Evolutionary conservation across 2,797 vertebrate species (phyloP), one percentile per base, ranked within the genome.

Genomic region (Trichosurus vulpecula): DNA sequence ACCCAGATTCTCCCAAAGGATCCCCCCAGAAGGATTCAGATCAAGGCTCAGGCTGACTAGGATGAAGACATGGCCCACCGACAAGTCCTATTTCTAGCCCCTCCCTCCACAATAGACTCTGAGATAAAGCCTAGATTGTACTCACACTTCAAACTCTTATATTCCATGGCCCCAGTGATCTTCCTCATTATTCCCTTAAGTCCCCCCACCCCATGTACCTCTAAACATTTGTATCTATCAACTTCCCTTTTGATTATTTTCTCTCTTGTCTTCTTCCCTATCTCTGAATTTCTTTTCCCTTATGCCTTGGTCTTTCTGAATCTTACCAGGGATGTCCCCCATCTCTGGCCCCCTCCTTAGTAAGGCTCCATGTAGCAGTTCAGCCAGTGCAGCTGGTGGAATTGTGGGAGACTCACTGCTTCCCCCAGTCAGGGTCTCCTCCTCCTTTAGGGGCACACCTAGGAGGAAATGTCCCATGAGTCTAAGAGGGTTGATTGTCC

Each of bases 341-440:
- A 98, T 96, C 93, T 98, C 98, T 13, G 97, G 97, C n/a, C 97
- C 99, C 96, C 99, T 99, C 98, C 98, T 99, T 98, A 99, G 98
- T 96, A 99, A 98, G 54, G 99, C 99, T 81, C 99, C 97, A 55
- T 98, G 98, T 13, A 98, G 96, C 94, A 98, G 97, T 95, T 98
- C 98, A 4, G 99, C 98, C 95, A 98, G 96, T 92, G 97, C 97
- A 94, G 97, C 97, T 0, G 99, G 98, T 92, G 90, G 98, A 97
- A 94, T 98, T 97, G 94, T 99, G 97, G 95, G 98, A 96, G 93
- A 98, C 95, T 94, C 99, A 97, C 92, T 98, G 98, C 55, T 97
- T 96, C 96, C 97, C 4, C 98, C 95, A 0, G 81, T 57, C 55
- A 93, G 66, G n/a, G 56, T 66, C 92, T 97, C 96, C 90, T 98